These are phyloP conservation scores for Lamellibrachia columna DNA, from an alignment of 2,888 invertebrate species.

Conservation along the genomic window DNA sequence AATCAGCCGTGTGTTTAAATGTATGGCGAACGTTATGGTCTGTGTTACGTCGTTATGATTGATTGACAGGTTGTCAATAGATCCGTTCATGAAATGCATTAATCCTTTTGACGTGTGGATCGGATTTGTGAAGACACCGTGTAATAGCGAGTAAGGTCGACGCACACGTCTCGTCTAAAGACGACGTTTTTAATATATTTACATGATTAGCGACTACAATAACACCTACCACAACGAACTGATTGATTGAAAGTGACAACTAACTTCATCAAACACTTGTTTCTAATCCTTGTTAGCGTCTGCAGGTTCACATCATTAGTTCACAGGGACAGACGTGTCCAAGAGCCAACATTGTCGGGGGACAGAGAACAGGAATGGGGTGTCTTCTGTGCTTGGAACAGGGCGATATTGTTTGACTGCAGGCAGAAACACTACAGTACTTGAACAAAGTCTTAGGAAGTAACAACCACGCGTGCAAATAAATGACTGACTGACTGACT, in stretches of 20 bases:
- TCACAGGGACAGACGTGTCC: background rate
- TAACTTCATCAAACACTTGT: background rate
- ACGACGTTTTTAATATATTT: background rate
- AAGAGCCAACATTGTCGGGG: background rate
- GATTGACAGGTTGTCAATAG: background rate
- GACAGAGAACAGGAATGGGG: too few species aligned
- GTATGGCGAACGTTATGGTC: background rate
- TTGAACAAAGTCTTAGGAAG: too few species aligned
- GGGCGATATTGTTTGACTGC: too few species aligned
- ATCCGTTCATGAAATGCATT: background rate
- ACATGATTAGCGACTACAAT: background rate
- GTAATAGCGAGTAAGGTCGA: background rate
- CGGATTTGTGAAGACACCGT: background rate
- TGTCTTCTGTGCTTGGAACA: too few species aligned
- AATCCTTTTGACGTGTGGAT: background rate
- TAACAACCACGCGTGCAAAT: background rate
- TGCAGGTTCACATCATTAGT: background rate
- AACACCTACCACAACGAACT: background rate
- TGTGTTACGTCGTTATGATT: background rate
- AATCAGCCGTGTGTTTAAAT: background rate
- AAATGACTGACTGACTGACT: conserved; percentile 34
- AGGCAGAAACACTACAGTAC: too few species aligned
- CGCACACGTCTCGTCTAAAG: background rate
- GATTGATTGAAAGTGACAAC: background rate
- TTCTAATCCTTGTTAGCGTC: too few species aligned